Evolutionary conservation across 1,140 invertebrate species (phyloP).

Genomic region (Metopolophium dirhodum): DNA sequence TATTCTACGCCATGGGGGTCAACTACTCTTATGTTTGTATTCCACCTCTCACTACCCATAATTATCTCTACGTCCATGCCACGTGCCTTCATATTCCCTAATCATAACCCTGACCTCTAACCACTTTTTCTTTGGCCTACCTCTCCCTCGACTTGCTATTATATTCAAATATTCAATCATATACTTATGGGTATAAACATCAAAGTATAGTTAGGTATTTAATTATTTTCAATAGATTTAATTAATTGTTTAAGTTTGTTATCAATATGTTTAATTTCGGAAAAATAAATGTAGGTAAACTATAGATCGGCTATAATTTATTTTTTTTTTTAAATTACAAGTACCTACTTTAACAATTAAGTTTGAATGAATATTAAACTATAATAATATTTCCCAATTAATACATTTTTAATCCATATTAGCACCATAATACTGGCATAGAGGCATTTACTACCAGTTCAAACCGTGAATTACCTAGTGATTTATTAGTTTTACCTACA

Average conservation of each 20-base stretch:
- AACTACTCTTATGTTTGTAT: background rate
- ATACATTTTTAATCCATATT: background rate
- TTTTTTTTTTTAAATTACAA: too few species aligned
- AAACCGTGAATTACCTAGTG: too few species aligned
- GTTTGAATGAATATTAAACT: background rate
- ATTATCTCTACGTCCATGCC: background rate
- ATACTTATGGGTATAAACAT: background rate
- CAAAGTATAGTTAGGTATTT: background rate
- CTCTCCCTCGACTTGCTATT: background rate
- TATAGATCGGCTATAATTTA: too few species aligned
- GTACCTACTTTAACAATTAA: background rate
- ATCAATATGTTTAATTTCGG: too few species aligned
- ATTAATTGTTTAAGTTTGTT: background rate
- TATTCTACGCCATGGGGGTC: background rate
- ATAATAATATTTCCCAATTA: background rate
- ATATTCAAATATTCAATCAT: background rate
- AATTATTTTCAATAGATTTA: background rate
- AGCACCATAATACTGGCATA: background rate
- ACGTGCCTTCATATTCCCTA: background rate
- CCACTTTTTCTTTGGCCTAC: background rate
- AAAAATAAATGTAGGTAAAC: too few species aligned
- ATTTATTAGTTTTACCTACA: too few species aligned
- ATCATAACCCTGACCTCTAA: slow-evolving; percentile 9
- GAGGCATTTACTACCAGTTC: background rate
- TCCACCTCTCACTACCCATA: background rate